phyloP scores from a whole-genome alignment of 2,888 invertebrate genomes.

The Drosophila suboccidentalis region DNA sequence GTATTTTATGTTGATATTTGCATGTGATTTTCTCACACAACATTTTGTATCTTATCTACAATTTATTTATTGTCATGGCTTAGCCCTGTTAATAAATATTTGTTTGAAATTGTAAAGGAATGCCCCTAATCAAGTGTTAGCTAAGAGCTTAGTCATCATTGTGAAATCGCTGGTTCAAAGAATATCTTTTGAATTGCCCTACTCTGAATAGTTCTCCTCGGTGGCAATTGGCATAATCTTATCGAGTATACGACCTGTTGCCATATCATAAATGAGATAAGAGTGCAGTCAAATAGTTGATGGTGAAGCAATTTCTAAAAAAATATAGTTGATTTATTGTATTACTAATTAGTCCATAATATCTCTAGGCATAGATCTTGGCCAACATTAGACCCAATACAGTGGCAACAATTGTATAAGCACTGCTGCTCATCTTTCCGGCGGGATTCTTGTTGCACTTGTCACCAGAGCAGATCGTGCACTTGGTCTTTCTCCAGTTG shows the following conservation, averaged over 20 bases:
- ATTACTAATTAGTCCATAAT: neutral
- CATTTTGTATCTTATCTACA: constrained; percentile 6
- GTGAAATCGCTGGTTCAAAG: constrained; percentile 3
- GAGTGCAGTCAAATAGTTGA: neutral
- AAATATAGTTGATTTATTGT: neutral
- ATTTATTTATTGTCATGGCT: neutral
- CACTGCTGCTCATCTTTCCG: constrained; percentile 72
- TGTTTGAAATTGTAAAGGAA: constrained; percentile 1
- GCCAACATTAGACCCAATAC: constrained; percentile 49
- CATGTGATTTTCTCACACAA: neutral
- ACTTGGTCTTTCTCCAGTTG: constrained; percentile 27
- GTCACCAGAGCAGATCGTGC: constrained; percentile 57
- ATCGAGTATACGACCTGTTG: constrained; percentile 14
- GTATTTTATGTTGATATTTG: neutral
- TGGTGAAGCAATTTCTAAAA: neutral
- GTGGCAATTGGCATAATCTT: constrained; percentile 23
- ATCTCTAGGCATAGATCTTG: constrained; percentile 56
- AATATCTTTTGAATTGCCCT: neutral
- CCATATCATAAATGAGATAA: constrained; percentile 14
- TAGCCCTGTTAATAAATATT: neutral
- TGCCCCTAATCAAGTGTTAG: constrained; percentile 2
- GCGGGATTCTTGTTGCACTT: constrained; percentile 78
- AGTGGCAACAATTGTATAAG: constrained; percentile 51
- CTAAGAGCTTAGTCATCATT: constrained; percentile 19
- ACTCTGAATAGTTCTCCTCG: neutral